phyloP scores from a whole-genome alignment of 2,888 invertebrate species.

The Globia sparganii region DNA sequence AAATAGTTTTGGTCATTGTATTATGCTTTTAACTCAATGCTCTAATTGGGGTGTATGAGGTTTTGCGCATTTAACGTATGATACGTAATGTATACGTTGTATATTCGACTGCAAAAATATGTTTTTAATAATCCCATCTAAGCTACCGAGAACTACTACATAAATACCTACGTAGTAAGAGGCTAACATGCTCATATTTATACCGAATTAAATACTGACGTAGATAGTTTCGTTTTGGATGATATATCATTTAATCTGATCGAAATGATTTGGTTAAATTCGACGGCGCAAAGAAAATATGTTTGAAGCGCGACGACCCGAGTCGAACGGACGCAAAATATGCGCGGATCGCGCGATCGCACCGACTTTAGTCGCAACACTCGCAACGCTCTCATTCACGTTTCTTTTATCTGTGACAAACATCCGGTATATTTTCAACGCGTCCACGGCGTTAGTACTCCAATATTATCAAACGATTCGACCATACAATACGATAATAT shows the following conservation, averaged over 20 bases:
- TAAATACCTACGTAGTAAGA: not conserved
- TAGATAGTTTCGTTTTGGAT: not conserved
- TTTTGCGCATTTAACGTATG: no score
- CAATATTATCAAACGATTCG: conserved; percentile 78
- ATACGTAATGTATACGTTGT: no score
- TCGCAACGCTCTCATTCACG: conserved; percentile 77
- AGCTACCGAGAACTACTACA: not conserved
- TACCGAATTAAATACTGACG: not conserved
- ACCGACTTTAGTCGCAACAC: conserved; percentile 67
- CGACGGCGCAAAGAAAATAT: conserved; percentile 18
- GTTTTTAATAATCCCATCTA: not conserved
- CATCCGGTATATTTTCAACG: conserved; percentile 85
- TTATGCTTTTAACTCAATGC: no score
- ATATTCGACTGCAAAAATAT: not conserved
- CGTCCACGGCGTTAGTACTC: conserved; percentile 74
- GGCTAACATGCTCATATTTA: not conserved
- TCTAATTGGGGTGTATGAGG: no score
- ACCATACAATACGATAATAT: conserved; percentile 78
- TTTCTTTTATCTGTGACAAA: conserved; percentile 85
- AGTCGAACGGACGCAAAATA: conserved; percentile 67
- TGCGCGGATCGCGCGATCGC: conserved; percentile 68
- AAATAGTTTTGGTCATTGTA: no score
- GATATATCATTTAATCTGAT: not conserved
- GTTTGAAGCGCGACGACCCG: conserved; percentile 44
- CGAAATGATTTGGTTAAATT: conserved; percentile 11